These are phyloP conservation scores for Amitus sp. DNA, from an alignment of 2,888 invertebrate species.

Conservation along the genomic window DNA sequence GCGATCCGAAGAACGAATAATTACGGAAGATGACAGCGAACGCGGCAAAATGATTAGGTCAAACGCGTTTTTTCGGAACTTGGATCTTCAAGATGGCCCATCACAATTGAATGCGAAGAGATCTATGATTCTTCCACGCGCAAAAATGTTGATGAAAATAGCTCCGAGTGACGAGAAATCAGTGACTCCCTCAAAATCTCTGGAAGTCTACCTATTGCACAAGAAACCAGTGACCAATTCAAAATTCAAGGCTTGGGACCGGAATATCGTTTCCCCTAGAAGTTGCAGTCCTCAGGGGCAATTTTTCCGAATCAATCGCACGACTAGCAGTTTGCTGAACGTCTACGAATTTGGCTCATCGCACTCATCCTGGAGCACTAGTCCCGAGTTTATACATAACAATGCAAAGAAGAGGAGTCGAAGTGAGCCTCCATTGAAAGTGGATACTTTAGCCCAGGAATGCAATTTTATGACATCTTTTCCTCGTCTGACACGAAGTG, in stretches of 20 bases:
- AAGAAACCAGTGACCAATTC: conserved; percentile 79
- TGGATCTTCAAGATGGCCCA: conserved; percentile 71
- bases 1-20: not conserved
- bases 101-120: conserved; percentile 66
- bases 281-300: conserved; percentile 71
- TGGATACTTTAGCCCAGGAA: conserved; percentile 33
- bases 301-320: no score
- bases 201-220: conserved; percentile 75
- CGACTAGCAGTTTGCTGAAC: conserved; percentile 54
- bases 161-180: conserved; percentile 64
- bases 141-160: conserved; percentile 74
- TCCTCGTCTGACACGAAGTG: conserved; percentile 29
- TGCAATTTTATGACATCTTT: conserved; percentile 12
- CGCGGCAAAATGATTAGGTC: no score
- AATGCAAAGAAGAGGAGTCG: conserved; percentile 66
- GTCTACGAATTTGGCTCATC: conserved; percentile 58
- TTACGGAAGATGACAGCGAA: conserved; percentile 67
- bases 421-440: conserved; percentile 74
- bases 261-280: conserved; percentile 63
- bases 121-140: conserved; percentile 75
- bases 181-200: conserved; percentile 70
- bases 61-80: conserved; percentile 77
- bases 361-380: not conserved
- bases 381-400: not conserved
- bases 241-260: conserved; percentile 76